These are phyloP conservation scores for Myiopsitta monachus DNA, from an alignment of 2,113 vertebrate species.

Conservation along the genomic window DNA sequence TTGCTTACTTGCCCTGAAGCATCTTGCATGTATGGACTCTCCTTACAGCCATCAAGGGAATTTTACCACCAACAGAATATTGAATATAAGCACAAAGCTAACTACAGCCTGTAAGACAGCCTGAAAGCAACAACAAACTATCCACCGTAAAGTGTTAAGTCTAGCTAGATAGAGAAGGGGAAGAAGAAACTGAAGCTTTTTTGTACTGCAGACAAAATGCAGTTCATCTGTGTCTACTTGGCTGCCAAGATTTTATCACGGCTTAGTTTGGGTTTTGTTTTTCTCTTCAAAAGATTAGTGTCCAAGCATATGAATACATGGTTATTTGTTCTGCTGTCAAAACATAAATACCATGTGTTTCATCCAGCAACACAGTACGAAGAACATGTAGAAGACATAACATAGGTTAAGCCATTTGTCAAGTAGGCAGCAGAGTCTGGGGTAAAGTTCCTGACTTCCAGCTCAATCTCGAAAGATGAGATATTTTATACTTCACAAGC, in stretches of 20 bases:
- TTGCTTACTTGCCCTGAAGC: not conserved
- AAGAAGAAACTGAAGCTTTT: constrained; percentile 32
- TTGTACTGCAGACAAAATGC: constrained; percentile 35
- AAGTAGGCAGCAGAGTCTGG: not conserved
- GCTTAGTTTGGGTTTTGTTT: constrained; percentile 49
- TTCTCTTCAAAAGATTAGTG: constrained; percentile 47
- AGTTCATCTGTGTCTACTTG: constrained; percentile 49
- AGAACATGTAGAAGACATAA: not conserved
- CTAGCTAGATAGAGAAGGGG: not conserved
- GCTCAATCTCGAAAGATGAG: not conserved
- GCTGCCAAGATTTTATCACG: constrained; percentile 52
- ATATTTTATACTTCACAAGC: not conserved
- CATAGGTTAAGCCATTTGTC: not conserved
- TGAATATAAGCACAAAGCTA: not conserved
- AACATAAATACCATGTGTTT: constrained; percentile 31
- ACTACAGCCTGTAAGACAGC: not conserved
- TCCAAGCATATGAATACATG: constrained; percentile 37
- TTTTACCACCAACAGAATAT: not conserved
- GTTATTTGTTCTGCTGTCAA: constrained; percentile 44
- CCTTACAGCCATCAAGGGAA: not conserved
- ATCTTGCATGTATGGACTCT: not conserved
- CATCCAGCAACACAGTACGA: not conserved
- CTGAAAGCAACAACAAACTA: not conserved
- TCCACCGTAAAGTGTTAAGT: not conserved
- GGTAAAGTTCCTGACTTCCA: not conserved